Base-by-base conservation (phyloP, 2,888 invertebrate genomes). In the Pyrrhosoma nymphula region DNA sequence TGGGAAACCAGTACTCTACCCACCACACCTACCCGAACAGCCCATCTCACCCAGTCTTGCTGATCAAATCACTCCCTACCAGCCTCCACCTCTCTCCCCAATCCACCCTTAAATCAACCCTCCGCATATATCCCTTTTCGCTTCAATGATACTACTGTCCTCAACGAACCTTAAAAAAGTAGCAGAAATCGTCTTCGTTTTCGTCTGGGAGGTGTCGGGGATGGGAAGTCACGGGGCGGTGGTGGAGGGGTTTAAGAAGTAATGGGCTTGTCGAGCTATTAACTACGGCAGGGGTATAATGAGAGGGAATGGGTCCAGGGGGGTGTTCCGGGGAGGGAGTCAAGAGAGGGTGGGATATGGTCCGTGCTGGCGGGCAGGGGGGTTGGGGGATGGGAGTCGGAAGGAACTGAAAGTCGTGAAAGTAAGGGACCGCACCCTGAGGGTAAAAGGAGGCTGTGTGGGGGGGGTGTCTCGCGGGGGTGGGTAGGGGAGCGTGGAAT, bases 181-280 rank as follows among this genome's bases (percentile, higher is more conserved):
- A 35, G 39, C 63, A 93, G 93, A 23, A 91, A 63, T 75, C 93
- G 93, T 93, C 93, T 75, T 47, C 91, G 63, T 63, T 91, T 91
- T 39, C 63, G 63, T 63, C 90, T 56, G 56, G 47, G 47, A 30
- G 20, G 60, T 60, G 60, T 60, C 26, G 69, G 26, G 69, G 69
- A 20, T 69, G 26, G 26, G 35, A 35, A 82, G 82, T 82, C 82
- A 30, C 23, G n/a, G 63, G 91, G 91, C 16, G 60, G 60, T 47
- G 16, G 60, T 60, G 60, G 20, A 20, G 60, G 60, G 20, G 60
- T 60, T 60, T 91, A 93, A 69, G 93, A 69, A 93, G 93, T 93
- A 93, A 93, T 93, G 93, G 93, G 39, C 93, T 93, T 93, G 93
- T 93, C 93, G 93, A 93, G 93, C 93, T 93, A 93, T 93, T 93